Evolutionary conservation across 2,113 vertebrate species (phyloP), one percentile per base, ranked within the genome.

Genomic region (Archocentrus centrarchus): DNA sequence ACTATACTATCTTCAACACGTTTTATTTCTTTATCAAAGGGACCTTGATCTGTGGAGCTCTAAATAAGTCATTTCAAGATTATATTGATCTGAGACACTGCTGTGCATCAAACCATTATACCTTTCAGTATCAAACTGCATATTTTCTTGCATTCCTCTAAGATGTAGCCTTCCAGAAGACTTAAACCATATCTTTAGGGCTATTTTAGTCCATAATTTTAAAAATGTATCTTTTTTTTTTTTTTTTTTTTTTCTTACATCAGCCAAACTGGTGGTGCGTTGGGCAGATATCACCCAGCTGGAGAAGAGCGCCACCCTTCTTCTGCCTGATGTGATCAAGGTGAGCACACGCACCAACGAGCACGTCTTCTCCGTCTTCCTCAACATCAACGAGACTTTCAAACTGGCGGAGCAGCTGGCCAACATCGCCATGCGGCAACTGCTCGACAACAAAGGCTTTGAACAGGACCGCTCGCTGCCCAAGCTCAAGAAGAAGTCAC

Each of bases 251-350:
- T 47, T 4, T 68, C 47, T 7, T 14, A 4, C 35, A 0, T 80
- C 77, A 99, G 98, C 95, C 62, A 99, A 99, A 93, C 94, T 99
- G 92, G 97, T 99, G 75, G 97, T 99, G 92, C 98, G 98, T 50
- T 99, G 98, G 98, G 98, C 98, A 1, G 98, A 99, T 85, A 97
- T 99, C 90, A 99, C 97, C 39, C 98, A 99, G 83, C 96, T 99
- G 5, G 98, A 99, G 95, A 99, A 98, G 93, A 98, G 96, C 1
- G 97, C 97, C 87, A 99, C 98, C 0, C 93, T 99, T 68, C 97
- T 99, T 2, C 96, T 99, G 47, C 98, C 98, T 0, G 97, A 99
- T 4, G 96, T 95, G 80, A 98, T 99, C 93, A 97, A 97, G 92
- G 98, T 98, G 91, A 98, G 97, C 96, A 99, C 98, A 1, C 96